Evolutionary conservation across 1,140 invertebrate species (phyloP).

Genomic region (Neodiprion virginianus): DNA sequence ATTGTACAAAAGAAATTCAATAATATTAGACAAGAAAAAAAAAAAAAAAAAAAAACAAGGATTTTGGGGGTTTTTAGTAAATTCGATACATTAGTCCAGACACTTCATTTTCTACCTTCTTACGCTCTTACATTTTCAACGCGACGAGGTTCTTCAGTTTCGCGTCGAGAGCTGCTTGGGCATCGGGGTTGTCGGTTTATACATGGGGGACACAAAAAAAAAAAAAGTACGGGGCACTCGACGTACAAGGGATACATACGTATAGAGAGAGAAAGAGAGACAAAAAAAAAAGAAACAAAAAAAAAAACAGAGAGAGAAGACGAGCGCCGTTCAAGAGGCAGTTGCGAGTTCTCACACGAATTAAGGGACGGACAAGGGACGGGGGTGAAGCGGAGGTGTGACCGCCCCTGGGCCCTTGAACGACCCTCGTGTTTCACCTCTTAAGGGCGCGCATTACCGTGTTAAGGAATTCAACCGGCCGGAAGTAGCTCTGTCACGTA

Average conservation of each 20-base stretch:
- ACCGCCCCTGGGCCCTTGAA: background rate
- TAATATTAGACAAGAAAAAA: too few species aligned
- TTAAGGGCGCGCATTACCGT: background rate
- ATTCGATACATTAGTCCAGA: background rate
- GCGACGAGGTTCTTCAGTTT: background rate
- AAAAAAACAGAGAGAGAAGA: background rate
- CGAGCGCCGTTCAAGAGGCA: conserved; percentile 8
- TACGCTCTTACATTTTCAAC: background rate
- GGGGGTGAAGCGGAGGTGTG: background rate
- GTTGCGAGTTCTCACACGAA: conserved; percentile 27
- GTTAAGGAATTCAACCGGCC: background rate
- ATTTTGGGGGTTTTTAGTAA: too few species aligned
- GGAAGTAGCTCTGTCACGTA: background rate
- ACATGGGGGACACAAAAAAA: background rate
- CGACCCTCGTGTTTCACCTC: conserved; percentile 16
- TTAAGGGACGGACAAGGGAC: conserved; percentile 4
- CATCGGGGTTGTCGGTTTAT: background rate
- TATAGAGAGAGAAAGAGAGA: background rate
- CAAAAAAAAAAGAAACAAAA: too few species aligned
- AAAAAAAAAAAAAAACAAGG: too few species aligned
- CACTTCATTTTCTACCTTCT: background rate
- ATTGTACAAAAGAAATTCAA: too few species aligned
- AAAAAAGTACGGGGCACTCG: background rate
- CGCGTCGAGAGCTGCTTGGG: background rate
- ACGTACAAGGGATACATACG: background rate